phyloP scores from a whole-genome alignment of 2,797 vertebrate species.

The Euphonia xanthogaster region DNA sequence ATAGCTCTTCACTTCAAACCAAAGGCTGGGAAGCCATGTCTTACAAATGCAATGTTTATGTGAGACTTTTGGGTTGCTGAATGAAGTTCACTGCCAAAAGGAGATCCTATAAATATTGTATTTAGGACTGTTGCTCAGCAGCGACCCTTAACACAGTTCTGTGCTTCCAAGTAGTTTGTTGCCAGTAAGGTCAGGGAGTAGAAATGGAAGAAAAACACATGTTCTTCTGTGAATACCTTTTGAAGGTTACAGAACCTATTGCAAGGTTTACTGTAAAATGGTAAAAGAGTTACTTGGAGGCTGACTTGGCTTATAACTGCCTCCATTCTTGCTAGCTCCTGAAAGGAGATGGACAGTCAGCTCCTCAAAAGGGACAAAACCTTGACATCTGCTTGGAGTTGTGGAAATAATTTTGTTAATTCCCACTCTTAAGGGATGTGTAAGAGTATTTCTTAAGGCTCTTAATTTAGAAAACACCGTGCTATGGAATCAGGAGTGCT shows the following conservation, averaged over 20 bases:
- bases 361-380: neutral
- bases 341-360: neutral
- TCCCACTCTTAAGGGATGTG: neutral
- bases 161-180: neutral
- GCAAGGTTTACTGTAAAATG: neutral
- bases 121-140: neutral
- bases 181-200: neutral
- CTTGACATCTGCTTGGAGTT: neutral
- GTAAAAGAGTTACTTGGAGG: neutral
- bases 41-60: neutral
- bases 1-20: neutral
- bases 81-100: neutral
- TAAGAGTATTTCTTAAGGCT: neutral
- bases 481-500: neutral
- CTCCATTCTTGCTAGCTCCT: neutral
- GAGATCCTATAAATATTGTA: neutral
- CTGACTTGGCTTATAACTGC: neutral
- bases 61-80: neutral
- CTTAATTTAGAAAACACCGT: neutral
- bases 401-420: conserved; percentile 22
- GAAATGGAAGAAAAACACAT: neutral
- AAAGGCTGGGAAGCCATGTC: neutral
- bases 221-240: neutral
- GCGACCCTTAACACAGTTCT: neutral
- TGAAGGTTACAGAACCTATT: neutral